Conservation (phyloP, 2,888 invertebrate species). For the Hipparchia semele region DNA sequence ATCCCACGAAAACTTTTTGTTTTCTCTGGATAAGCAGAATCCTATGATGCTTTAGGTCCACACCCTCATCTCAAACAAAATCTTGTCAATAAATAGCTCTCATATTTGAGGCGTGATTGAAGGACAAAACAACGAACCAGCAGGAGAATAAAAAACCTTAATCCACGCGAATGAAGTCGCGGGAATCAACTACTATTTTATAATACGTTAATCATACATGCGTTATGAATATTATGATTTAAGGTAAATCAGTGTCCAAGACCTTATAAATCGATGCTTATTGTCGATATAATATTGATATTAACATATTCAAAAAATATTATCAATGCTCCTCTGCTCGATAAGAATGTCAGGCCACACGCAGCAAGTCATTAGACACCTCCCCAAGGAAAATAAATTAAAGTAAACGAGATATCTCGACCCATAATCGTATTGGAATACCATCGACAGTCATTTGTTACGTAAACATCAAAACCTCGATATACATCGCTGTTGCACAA, state of each 20-base stretch:
- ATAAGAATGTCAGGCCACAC: constrained; percentile 82
- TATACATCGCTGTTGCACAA: constrained; percentile 34
- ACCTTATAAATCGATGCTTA: constrained; percentile 46
- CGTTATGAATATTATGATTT: neutral
- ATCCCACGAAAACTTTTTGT: too few relatives aligned
- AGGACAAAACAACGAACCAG: too few relatives aligned
- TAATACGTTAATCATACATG: neutral
- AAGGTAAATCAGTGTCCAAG: constrained; percentile 1
- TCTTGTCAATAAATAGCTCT: too few relatives aligned
- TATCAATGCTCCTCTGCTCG: constrained; percentile 75
- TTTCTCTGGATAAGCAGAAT: too few relatives aligned
- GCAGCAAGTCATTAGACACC: constrained; percentile 81
- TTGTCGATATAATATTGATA: constrained; percentile 71
- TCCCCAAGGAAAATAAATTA: constrained; percentile 79
- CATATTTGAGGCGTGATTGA: too few relatives aligned
- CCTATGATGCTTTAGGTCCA: too few relatives aligned
- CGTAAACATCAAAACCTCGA: constrained; percentile 8
- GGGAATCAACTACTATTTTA: neutral
- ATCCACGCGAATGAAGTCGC: too few relatives aligned
- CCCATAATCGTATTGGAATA: constrained; percentile 63
- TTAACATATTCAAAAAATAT: constrained; percentile 77
- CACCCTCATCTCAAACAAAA: too few relatives aligned
- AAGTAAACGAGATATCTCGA: constrained; percentile 79
- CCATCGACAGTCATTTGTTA: constrained; percentile 49
- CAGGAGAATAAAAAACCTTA: too few relatives aligned